phyloP scores from a whole-genome alignment of 2,888 invertebrate species.

The Aproaerema taeniolella region DNA sequence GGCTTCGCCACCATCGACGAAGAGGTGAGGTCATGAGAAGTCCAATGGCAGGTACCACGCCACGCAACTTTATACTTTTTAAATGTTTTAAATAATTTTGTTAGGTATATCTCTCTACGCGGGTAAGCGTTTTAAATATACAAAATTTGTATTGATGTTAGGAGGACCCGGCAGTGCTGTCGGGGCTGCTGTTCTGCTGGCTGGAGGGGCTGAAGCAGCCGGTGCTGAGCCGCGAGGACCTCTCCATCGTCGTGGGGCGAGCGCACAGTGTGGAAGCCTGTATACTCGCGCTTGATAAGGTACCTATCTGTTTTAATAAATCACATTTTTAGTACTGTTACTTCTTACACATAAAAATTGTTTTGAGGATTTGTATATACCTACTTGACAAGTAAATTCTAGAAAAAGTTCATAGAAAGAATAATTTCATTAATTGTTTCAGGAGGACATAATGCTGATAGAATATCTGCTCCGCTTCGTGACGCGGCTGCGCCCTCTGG shows the following conservation, averaged over 20 bases:
- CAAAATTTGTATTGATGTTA: conserved; percentile 27
- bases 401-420: no score
- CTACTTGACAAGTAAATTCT: no score
- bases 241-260: conserved; percentile 81
- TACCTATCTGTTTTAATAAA: no score
- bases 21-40: conserved; percentile 78
- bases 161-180: conserved; percentile 76
- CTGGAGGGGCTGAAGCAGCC: conserved; percentile 84
- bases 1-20: conserved; percentile 81
- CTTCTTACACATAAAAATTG: no score
- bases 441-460: conserved; percentile 82
- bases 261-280: conserved; percentile 80
- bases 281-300: conserved; percentile 75
- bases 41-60: no score
- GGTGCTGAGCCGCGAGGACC: conserved; percentile 80
- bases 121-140: no score
- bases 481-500: conserved; percentile 80
- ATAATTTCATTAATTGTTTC: no score
- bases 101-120: no score
- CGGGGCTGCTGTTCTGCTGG: conserved; percentile 85
- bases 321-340: no score
- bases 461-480: conserved; percentile 85
- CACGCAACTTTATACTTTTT: no score
- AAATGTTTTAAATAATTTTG: no score
- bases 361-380: no score